These are phyloP conservation scores for Toxonevra muliebris DNA, from an alignment of 2,888 invertebrate species.

Conservation along the genomic window DNA sequence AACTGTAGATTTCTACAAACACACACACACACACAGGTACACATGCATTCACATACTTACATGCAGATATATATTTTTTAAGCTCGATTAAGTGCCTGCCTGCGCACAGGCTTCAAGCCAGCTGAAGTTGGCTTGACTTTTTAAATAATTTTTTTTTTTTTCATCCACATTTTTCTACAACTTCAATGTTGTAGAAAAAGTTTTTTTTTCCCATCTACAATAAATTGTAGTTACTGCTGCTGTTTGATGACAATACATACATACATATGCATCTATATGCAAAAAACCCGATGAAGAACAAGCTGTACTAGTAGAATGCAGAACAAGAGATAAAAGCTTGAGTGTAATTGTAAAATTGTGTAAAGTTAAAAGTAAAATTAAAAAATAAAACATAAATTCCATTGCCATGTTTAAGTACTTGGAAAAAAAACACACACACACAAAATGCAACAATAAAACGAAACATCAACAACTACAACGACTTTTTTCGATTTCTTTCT, in stretches of 20 bases:
- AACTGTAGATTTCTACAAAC: not conserved
- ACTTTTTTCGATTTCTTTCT: too few species aligned
- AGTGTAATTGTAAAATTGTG: constrained; percentile 36
- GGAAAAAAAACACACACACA: too few species aligned
- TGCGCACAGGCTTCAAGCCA: too few species aligned
- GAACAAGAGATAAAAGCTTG: not conserved
- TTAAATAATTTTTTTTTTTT: constrained; percentile 3
- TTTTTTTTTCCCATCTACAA: not conserved
- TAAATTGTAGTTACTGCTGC: not conserved
- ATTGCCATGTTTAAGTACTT: not conserved
- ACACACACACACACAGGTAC: not conserved
- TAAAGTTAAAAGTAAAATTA: constrained; percentile 27
- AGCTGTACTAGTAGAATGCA: not conserved
- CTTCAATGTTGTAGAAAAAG: not conserved
- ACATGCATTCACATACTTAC: constrained; percentile 11
- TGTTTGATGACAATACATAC: not conserved
- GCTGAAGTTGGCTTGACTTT: too few species aligned
- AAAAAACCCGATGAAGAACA: not conserved
- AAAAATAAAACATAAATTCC: not conserved
- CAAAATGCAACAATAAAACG: too few species aligned
- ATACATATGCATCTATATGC: not conserved
- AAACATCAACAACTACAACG: too few species aligned
- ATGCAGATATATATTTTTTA: constrained; percentile 34
- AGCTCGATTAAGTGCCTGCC: constrained; percentile 45
- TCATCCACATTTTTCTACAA: not conserved